A percentile compares a stretch with the other conserved stretches of the same genome.
Evolutionary conservation across 2,113 vertebrate species (phyloP).

Genomic region (Oryzias melastigma): DNA sequence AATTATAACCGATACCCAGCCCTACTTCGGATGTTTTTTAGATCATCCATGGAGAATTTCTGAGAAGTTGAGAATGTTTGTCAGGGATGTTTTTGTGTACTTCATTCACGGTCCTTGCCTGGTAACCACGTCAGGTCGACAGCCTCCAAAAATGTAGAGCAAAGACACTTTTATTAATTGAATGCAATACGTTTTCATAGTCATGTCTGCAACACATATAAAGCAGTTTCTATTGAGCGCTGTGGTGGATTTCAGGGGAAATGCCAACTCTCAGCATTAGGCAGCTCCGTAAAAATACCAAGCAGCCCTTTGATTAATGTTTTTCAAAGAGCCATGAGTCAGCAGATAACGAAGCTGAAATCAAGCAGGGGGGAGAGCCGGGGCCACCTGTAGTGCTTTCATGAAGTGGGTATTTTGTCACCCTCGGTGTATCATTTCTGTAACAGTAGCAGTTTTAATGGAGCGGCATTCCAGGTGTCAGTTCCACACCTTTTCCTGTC

Average conservation of each 20-base stretch:
- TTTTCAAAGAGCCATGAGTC: conserved; percentile 30
- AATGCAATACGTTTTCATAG: too few species aligned
- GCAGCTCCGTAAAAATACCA: conserved; percentile 22
- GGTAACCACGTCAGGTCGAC: too few species aligned
- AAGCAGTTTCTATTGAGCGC: too few species aligned
- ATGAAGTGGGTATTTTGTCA: conserved; percentile 24
- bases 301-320: conserved; percentile 26
- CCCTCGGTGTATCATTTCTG: conserved; percentile 19
- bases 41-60: too few species aligned
- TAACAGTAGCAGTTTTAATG: conserved; percentile 31
- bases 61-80: too few species aligned
- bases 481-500: conserved; percentile 25
- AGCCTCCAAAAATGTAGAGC: too few species aligned
- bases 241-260: conserved; percentile 1
- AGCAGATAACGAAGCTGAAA: conserved; percentile 22
- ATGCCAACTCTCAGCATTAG: conserved; percentile 33
- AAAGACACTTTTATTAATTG: too few species aligned
- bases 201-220: too few species aligned
- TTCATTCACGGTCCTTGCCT: too few species aligned
- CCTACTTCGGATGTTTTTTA: too few species aligned
- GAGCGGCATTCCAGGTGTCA: conserved; percentile 39
- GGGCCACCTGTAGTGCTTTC: conserved; percentile 32
- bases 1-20: too few species aligned
- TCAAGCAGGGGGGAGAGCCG: conserved; percentile 7
- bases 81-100: too few species aligned